A percentile compares a stretch with the other conserved stretches of the same genome.
These are phyloP conservation scores for Spatulosminthurus flaviceps DNA, from an alignment of 2,888 invertebrate species.

Conservation along the genomic window DNA sequence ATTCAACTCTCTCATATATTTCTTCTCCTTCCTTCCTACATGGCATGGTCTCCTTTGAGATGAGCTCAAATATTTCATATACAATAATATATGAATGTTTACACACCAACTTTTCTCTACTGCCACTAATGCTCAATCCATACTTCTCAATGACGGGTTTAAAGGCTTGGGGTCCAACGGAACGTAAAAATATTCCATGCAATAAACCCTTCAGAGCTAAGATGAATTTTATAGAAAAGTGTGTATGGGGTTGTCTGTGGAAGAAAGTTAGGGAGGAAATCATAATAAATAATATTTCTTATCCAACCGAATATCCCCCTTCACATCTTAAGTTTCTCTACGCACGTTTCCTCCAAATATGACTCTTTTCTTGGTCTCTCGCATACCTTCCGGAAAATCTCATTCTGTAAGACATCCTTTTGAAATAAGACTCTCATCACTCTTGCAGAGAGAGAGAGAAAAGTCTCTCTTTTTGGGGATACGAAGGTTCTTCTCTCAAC, in stretches of 20 bases:
- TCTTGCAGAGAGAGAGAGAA: background rate
- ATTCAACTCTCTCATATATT: background rate
- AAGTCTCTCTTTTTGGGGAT: too few relatives aligned
- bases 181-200: constrained; percentile 14
- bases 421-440: constrained; percentile 18
- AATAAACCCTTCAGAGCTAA: background rate
- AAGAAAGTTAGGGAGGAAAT: background rate
- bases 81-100: constrained; percentile 20
- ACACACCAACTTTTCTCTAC: constrained; percentile 19
- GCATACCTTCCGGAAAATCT: constrained; percentile 14
- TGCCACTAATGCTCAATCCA: constrained; percentile 22
- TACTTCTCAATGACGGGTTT: constrained; percentile 12
- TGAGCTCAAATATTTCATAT: background rate
- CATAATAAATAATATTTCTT: constrained; percentile 15
- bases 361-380: background rate
- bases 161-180: constrained; percentile 24
- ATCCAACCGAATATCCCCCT: constrained; percentile 5
- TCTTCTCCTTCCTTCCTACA: too few relatives aligned
- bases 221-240: too few relatives aligned
- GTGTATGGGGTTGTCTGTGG: too few relatives aligned
- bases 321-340: background rate
- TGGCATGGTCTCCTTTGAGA: background rate
- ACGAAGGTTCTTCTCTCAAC: background rate
- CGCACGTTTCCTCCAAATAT: constrained; percentile 7
- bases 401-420: background rate